Evolutionary conservation across 2,888 invertebrate species (phyloP).

Genomic region (Dryocosmus kuriphilus): DNA sequence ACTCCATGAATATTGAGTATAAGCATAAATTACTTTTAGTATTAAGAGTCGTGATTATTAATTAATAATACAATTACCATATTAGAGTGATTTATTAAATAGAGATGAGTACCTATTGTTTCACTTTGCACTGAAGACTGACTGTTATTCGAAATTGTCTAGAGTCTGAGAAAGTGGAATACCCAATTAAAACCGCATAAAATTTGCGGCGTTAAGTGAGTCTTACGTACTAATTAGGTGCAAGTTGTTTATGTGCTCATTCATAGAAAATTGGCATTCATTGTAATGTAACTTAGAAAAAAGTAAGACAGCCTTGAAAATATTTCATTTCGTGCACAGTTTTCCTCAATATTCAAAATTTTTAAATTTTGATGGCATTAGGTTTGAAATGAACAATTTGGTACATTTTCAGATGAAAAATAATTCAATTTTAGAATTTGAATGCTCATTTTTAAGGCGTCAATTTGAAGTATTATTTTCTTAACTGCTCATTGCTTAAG

Average conservation of each 20-base stretch:
- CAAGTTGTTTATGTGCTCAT: slow-evolving; percentile 19
- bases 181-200: slow-evolving; percentile 37
- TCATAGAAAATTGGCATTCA: slow-evolving; percentile 24
- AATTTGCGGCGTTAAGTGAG: slow-evolving; percentile 30
- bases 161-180: slow-evolving; percentile 37
- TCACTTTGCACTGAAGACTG: slow-evolving; percentile 18
- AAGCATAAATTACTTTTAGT: not conserved
- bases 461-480: too few relatives aligned
- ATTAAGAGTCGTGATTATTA: not conserved
- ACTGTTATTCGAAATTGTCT: slow-evolving; percentile 35
- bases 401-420: too few relatives aligned
- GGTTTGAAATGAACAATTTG: too few relatives aligned
- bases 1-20: too few relatives aligned
- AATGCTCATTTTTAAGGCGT: too few relatives aligned
- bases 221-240: slow-evolving; percentile 24
- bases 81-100: not conserved
- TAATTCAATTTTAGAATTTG: too few relatives aligned
- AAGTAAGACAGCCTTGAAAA: slow-evolving; percentile 13
- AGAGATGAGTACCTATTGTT: slow-evolving; percentile 9
- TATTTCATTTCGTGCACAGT: not conserved
- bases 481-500: too few relatives aligned
- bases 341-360: not conserved
- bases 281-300: not conserved
- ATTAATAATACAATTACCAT: not conserved
- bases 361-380: too few relatives aligned